A percentile compares a stretch with the other conserved stretches of the same genome.
phyloP scores from a whole-genome alignment of 2,888 invertebrate genomes.

The Apocheima hispidaria region DNA sequence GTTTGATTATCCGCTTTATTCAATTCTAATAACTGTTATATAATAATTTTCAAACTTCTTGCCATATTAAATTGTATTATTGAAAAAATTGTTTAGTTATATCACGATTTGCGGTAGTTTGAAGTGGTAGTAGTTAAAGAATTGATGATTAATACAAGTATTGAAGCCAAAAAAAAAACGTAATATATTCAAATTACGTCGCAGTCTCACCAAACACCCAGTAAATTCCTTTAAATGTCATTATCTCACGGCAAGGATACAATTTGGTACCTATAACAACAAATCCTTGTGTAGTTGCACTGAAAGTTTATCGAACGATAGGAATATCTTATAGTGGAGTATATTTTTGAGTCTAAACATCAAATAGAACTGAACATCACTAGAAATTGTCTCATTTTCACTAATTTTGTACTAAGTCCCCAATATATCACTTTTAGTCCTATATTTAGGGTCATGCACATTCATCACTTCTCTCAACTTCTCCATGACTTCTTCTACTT shows the following conservation, averaged over 20 bases:
- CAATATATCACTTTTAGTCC: slow-evolving; percentile 25
- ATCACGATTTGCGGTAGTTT: too few relatives aligned
- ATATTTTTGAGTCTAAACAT: too few relatives aligned
- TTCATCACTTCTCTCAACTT: slow-evolving; percentile 46
- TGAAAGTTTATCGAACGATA: too few relatives aligned
- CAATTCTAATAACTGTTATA: neutral
- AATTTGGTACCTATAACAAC: neutral
- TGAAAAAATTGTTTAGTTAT: too few relatives aligned
- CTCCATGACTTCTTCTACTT: slow-evolving; percentile 50
- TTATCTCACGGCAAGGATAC: too few relatives aligned
- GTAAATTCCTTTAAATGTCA: too few relatives aligned
- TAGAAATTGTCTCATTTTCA: neutral
- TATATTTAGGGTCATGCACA: slow-evolving; percentile 51
- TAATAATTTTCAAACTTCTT: neutral
- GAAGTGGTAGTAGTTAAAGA: too few relatives aligned
- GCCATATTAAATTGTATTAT: neutral
- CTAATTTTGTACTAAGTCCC: slow-evolving; percentile 18
- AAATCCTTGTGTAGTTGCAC: neutral
- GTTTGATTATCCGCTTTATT: neutral
- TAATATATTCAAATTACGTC: too few relatives aligned
- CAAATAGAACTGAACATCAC: neutral
- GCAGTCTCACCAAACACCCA: too few relatives aligned
- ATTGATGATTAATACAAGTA: too few relatives aligned
- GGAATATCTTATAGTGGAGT: too few relatives aligned
- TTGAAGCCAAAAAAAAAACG: too few relatives aligned